phyloP scores from a whole-genome alignment of 2,888 invertebrate genomes.

The Nomada flava region DNA sequence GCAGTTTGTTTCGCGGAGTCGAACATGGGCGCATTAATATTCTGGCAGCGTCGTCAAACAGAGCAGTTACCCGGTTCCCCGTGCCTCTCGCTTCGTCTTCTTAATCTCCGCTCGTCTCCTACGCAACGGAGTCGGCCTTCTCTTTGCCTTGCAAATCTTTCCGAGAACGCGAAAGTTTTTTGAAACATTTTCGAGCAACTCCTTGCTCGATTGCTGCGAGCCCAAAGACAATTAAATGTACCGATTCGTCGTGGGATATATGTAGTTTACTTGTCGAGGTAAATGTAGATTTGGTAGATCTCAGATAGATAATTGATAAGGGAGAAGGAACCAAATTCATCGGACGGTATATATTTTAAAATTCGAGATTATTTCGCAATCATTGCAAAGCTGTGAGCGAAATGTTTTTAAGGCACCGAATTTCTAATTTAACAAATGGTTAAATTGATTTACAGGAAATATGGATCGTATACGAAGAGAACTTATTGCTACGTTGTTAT shows the following conservation, averaged over 20 bases:
- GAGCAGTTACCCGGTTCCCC: constrained; percentile 54
- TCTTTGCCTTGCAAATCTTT: constrained; percentile 73
- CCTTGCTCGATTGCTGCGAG: constrained; percentile 27
- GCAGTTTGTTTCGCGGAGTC: constrained; percentile 77
- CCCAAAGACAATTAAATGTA: constrained; percentile 20
- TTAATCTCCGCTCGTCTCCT: constrained; percentile 50
- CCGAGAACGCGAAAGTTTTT: constrained; percentile 54
- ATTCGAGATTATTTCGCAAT: too few relatives aligned
- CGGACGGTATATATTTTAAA: too few relatives aligned
- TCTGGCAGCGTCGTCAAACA: constrained; percentile 74
- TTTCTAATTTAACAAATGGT: too few relatives aligned
- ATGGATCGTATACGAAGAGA: too few relatives aligned
- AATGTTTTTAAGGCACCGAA: too few relatives aligned
- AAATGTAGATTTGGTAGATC: too few relatives aligned
- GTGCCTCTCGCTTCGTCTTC: constrained; percentile 38
- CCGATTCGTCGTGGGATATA: background rate
- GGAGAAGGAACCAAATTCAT: too few relatives aligned
- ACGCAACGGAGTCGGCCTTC: constrained; percentile 56
- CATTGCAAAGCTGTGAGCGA: too few relatives aligned
- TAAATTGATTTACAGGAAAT: too few relatives aligned
- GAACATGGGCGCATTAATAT: constrained; percentile 78
- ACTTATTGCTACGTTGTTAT: too few relatives aligned
- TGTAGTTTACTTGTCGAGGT: too few relatives aligned
- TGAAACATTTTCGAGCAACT: constrained; percentile 15
- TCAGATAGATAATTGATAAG: too few relatives aligned